Evolutionary conservation across 2,888 invertebrate genomes (phyloP), one percentile per base, ranked within the genome.

Genomic region (Brachynemurus nebulosus): DNA sequence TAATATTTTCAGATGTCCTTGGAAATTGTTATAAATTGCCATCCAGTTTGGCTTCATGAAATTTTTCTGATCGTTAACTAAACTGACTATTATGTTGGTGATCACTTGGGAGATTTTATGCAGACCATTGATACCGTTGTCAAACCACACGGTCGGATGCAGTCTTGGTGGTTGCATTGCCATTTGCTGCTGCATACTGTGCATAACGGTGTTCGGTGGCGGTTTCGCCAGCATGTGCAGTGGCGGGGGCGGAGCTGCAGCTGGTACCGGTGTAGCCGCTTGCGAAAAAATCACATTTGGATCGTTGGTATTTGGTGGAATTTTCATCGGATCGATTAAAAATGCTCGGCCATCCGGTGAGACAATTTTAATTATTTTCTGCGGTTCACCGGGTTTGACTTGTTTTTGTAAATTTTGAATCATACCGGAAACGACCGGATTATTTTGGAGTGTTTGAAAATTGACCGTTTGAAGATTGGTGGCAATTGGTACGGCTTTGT

Each of bases 301-400:
- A n/a, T n/a, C n/a, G 12, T 27, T 27, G 11, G 11, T 11, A 12
- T 27, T 27, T 3, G 11, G 8, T n/a, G 33, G 33, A 9, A 33
- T 12, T 20, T 34, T 42, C 12, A 16, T 3, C 11, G 42, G 42
- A 34, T 42, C 42, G 18, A 42, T 42, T 8, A 17, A 42, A 34
- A 33, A 42, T 5, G 34, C 25, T 18, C 42, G 12, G 2, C 42
- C 42, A 34, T 42, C 42, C 7, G 42, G 42, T 11, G 42, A 42
- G 11, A 34, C 42, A 14, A 42, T 34, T 20, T 42, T 42, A 1
- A 42, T 34, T 9, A 42, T 12, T 34, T 42, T 42, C 21, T 12
- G 33, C 14, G 14, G 40, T 14, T 40, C 27, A 2, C 17, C 27
- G 4, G 40, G 40, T 4, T 11, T 11, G 11, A 27, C 11, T 4